Conservation (phyloP, 2,113 vertebrate species). For the Glareola pratincola region DNA sequence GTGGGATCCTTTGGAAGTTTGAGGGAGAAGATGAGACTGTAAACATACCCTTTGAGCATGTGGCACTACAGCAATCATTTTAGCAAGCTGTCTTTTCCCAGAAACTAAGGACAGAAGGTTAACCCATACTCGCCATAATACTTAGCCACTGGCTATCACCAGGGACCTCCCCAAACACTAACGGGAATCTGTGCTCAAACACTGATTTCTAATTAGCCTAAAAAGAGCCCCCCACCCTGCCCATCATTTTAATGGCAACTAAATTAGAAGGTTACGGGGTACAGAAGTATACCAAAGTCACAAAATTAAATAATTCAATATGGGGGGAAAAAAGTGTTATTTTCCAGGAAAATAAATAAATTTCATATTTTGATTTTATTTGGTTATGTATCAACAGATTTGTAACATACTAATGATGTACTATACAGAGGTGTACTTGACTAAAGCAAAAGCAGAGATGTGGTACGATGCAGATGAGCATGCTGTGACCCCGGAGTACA, state of each 20-base stretch:
- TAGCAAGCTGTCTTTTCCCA: neutral
- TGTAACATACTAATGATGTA: neutral
- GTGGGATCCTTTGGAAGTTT: neutral
- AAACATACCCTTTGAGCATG: neutral
- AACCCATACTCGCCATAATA: neutral
- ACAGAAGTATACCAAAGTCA: neutral
- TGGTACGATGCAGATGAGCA: neutral
- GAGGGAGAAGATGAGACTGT: neutral
- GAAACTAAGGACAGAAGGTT: neutral
- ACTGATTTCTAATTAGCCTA: neutral
- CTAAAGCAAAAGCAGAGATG: neutral
- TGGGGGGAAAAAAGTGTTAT: neutral
- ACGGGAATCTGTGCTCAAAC: fast-evolving
- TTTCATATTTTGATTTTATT: neutral
- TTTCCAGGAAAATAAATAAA: neutral
- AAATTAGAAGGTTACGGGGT: neutral
- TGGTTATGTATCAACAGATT: neutral
- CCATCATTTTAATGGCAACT: neutral
- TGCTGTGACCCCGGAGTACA: neutral
- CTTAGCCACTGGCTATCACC: neutral
- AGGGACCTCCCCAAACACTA: neutral
- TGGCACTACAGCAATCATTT: neutral
- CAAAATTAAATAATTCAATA: neutral
- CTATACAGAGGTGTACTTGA: neutral
- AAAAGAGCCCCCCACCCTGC: neutral